Base-by-base conservation (phyloP, 1,140 invertebrate genomes). In the Drosophila watanabei region DNA sequence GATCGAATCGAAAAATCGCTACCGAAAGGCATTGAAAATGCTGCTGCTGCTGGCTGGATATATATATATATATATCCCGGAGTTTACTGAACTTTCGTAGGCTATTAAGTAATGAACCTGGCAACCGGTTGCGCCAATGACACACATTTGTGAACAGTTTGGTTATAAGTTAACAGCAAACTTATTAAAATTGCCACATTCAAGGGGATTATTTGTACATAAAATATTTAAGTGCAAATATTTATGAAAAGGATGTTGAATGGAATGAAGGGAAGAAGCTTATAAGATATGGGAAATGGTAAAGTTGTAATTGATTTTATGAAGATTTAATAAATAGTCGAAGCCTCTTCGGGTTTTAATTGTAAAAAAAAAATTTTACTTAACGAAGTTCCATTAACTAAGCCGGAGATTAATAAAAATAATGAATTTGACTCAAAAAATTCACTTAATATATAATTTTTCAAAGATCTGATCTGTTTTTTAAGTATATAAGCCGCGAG, bases 11-110 rank as follows among this genome's bases (percentile, higher is more conserved):
- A 57, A 57, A 57, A 58, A 79, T 41, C 62, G 73, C 56, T 54
- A 66, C 56, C 63, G 73, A 77, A 69, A 78, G 49, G 37, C 75
- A 78, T 68, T 60, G 75, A 68, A 60, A 77, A 65, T 37, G 18
- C 24, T 35, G 49, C n/a, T 16, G 41, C 41, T 43, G 16, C 6
- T 7, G 13, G 13, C 48, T 51, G 16, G 35, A 35, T n/a, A n/a
- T n/a, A n/a, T n/a, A n/a, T n/a, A n/a, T n/a, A 35, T 58, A 61
- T 35, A 11, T 48, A 56, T 68, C 63, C 33, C 14, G 35, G 43
- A 43, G 70, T 72, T 72, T 43, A 58, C 45, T 73, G 68, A 49
- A 72, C 52, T 75, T 65, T 76, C 61, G 70, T 73, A 28, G 45
- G 68, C 56, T 52, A 75, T 75, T 73, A 75, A 75, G 39, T 73